phyloP scores from a whole-genome alignment of 30 jellyfish, hydroid and myxozoan species.

The Pelagia noctiluca region DNA sequence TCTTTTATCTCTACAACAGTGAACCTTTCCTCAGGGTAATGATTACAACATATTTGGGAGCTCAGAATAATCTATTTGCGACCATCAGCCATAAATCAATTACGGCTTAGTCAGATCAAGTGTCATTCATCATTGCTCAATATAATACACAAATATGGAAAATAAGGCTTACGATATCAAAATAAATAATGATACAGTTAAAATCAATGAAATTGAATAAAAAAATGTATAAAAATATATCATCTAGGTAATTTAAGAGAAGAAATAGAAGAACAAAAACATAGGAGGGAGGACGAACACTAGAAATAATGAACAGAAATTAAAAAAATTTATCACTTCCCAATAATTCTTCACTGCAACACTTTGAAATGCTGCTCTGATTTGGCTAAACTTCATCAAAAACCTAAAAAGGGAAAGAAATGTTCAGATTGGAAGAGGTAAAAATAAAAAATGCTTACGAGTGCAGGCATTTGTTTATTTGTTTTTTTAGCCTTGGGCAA shows the following conservation, averaged over 20 bases:
- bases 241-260: too few species aligned
- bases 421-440: too few species aligned
- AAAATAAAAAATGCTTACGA: too few species aligned
- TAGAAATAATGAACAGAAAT: background rate
- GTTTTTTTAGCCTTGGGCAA: too few species aligned
- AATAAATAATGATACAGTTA: background rate
- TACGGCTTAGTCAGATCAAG: conserved; percentile 13
- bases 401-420: conserved; percentile 5
- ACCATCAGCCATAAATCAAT: background rate
- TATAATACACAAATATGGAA: background rate
- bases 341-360: conserved; percentile 16
- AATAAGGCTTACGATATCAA: background rate
- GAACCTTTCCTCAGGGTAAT: too few species aligned
- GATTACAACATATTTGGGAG: too few species aligned
- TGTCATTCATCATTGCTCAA: conserved; percentile 9
- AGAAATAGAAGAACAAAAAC: too few species aligned
- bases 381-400: conserved; percentile 37
- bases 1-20: too few species aligned
- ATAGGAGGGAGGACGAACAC: too few species aligned
- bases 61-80: background rate
- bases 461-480: too few species aligned
- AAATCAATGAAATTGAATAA: background rate
- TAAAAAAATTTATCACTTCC: conserved; percentile 26
- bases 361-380: conserved; percentile 9
- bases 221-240: background rate